A percentile compares a stretch with the other conserved stretches of the same genome.
These are phyloP conservation scores for Asobara japonica DNA, from an alignment of 1,140 invertebrate genomes.

Conservation along the genomic window DNA sequence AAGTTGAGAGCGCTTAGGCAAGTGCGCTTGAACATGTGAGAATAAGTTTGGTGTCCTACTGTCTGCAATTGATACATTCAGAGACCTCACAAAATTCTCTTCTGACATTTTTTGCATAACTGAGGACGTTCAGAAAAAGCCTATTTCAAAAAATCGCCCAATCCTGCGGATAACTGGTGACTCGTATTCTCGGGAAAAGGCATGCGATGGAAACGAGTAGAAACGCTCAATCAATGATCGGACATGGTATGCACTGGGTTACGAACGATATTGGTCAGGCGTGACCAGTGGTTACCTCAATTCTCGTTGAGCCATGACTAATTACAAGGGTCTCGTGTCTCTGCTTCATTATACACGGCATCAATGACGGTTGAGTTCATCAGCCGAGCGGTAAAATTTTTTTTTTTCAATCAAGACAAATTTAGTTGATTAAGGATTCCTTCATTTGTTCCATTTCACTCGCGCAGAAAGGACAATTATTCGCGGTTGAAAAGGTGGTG, in stretches of 20 bases:
- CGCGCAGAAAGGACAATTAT: no score
- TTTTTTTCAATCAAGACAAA: background rate
- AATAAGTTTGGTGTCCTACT: no score
- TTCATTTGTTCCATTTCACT: no score
- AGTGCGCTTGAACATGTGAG: no score
- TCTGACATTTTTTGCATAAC: no score
- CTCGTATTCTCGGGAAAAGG: background rate
- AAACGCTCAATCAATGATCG: slow-evolving; percentile 23
- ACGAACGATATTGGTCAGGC: slow-evolving; percentile 12
- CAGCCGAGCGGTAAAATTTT: background rate
- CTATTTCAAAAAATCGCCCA: no score
- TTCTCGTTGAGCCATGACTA: slow-evolving; percentile 10
- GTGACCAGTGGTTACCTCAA: slow-evolving; percentile 13
- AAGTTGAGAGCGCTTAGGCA: no score
- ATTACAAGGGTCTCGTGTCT: slow-evolving; percentile 6
- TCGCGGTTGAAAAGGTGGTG: no score
- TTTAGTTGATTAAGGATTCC: background rate
- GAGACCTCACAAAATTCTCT: no score
- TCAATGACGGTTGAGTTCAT: background rate
- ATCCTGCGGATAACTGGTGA: background rate
- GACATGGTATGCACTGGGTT: slow-evolving; percentile 5
- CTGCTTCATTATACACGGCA: background rate
- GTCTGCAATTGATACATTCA: no score
- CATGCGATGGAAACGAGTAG: slow-evolving; percentile 6
- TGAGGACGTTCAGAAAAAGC: no score